phyloP scores from a whole-genome alignment of 2,888 invertebrate species.

The Phasia obesa region DNA sequence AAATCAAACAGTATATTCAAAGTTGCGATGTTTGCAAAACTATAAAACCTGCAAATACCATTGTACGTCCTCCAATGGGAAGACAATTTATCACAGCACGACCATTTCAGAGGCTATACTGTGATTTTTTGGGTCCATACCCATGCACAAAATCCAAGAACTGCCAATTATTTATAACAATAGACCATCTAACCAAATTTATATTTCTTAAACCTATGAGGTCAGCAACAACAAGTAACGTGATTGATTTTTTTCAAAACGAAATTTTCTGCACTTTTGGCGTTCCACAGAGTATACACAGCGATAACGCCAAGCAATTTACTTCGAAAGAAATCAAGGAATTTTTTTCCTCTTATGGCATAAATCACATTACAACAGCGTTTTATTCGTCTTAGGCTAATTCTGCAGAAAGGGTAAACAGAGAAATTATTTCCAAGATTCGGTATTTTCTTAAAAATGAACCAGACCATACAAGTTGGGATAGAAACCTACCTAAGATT shows the following conservation, averaged over 20 bases:
- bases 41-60: constrained; percentile 11
- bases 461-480: constrained; percentile 38
- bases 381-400: constrained; percentile 41
- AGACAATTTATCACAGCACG: constrained; percentile 19
- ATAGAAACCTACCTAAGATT: constrained; percentile 32
- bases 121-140: constrained; percentile 41
- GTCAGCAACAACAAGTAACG: constrained; percentile 23
- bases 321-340: no score
- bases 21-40: constrained; percentile 24
- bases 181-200: constrained; percentile 39
- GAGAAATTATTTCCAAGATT: constrained; percentile 44
- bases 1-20: constrained; percentile 6
- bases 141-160: constrained; percentile 24
- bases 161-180: constrained; percentile 4
- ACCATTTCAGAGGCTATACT: constrained; percentile 33
- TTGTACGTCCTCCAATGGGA: constrained; percentile 37
- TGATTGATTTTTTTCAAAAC: not conserved
- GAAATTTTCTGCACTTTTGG: not conserved
- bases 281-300: no score
- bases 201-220: constrained; percentile 31
- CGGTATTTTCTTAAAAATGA: constrained; percentile 34
- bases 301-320: no score
- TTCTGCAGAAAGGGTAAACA: constrained; percentile 40
- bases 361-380: no score
- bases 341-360: not conserved